Evolutionary conservation across 2,113 vertebrate species (phyloP).

Genomic region (Macrotis lagotis): DNA sequence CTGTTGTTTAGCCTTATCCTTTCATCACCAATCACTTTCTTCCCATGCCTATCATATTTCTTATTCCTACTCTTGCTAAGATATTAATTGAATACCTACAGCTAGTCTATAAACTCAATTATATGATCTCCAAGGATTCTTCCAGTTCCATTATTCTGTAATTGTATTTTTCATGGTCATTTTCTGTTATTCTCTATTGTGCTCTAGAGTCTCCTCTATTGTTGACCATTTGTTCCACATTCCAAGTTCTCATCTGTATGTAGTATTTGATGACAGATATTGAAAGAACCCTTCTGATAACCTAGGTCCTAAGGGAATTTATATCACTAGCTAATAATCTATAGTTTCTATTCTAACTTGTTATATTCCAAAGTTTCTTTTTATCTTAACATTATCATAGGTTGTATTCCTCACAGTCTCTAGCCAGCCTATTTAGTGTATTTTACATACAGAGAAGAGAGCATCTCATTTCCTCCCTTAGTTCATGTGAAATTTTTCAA

Average conservation of each 20-base stretch:
- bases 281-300: background rate
- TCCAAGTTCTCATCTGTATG: background rate
- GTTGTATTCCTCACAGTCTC: background rate
- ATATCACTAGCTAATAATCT: background rate
- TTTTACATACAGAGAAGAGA: conserved; percentile 44
- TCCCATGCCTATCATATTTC: background rate
- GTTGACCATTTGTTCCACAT: background rate
- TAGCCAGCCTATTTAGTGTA: conserved; percentile 23
- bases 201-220: background rate
- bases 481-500: conserved; percentile 26
- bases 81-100: background rate
- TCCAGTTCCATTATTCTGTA: background rate
- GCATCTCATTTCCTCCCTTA: conserved; percentile 26
- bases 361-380: background rate
- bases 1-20: background rate
- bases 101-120: background rate
- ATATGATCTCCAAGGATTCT: background rate
- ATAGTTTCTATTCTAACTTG: background rate
- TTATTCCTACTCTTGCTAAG: background rate
- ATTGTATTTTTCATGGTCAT: background rate
- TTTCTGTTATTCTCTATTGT: background rate
- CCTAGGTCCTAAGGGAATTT: background rate
- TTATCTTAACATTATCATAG: background rate
- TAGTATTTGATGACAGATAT: background rate
- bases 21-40: background rate